These are phyloP conservation scores for Endotricha flammealis DNA, from an alignment of 2,888 invertebrate species.

Conservation along the genomic window DNA sequence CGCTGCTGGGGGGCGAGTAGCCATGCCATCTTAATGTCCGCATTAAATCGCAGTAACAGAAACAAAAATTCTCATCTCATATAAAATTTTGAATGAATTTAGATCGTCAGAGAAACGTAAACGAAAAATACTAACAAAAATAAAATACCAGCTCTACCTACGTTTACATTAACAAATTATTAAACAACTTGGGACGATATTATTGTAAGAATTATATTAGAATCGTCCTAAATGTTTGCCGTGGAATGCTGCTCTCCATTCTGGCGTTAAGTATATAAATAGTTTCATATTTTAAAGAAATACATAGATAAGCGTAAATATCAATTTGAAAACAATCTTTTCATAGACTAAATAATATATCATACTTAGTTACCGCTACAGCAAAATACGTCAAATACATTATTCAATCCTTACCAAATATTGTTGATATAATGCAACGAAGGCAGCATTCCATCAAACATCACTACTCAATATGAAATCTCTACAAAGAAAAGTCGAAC, in stretches of 20 bases:
- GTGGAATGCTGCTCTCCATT: conserved; percentile 51
- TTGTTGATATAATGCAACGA: conserved; percentile 26
- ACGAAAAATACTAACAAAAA: conserved; percentile 66
- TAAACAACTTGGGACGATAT: conserved; percentile 74
- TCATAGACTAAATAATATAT: conserved; percentile 17
- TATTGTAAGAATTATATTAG: conserved; percentile 78
- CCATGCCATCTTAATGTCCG: conserved; percentile 28
- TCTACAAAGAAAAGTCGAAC: conserved; percentile 71
- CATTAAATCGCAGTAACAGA: conserved; percentile 40
- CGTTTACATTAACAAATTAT: conserved; percentile 69
- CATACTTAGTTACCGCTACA: conserved; percentile 17
- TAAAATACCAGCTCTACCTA: conserved; percentile 63
- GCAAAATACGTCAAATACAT: conserved; percentile 23
- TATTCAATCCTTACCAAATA: conserved; percentile 32
- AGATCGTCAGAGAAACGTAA: conserved; percentile 54
- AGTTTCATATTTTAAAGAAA: conserved; percentile 5
- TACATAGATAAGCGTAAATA: conserved; percentile 7
- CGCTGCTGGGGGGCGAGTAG: conserved; percentile 23
- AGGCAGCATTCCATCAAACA: conserved; percentile 62
- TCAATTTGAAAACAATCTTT: conserved; percentile 11
- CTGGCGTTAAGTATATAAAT: conserved; percentile 11
- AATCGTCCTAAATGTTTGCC: conserved; percentile 64
- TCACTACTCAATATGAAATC: conserved; percentile 61
- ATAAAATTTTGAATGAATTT: conserved; percentile 52
- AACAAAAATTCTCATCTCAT: conserved; percentile 37